A percentile compares a stretch with the other conserved stretches of the same genome.
Evolutionary conservation across 2,888 invertebrate genomes (phyloP).

Genomic region (Deilephila elpenor): DNA sequence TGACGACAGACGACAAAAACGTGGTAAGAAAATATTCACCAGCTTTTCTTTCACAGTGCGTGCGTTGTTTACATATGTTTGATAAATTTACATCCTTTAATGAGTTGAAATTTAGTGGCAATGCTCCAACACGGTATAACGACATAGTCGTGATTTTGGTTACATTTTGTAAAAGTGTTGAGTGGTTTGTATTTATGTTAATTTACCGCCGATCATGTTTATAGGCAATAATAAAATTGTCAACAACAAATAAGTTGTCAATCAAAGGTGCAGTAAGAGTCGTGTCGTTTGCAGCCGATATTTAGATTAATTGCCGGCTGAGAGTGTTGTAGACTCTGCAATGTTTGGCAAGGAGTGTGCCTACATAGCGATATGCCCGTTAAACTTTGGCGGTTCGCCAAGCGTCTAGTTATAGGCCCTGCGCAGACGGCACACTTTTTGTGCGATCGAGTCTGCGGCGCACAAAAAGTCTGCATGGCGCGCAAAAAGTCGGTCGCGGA

Average conservation of each 20-base stretch:
- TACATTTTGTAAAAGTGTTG: neutral
- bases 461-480: too few species aligned
- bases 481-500: too few species aligned
- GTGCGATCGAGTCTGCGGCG: too few species aligned
- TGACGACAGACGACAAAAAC: constrained; percentile 72
- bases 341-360: constrained; percentile 43
- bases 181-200: too few species aligned
- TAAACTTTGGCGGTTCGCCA: constrained; percentile 39
- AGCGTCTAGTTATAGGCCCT: constrained; percentile 34
- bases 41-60: constrained; percentile 15
- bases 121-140: constrained; percentile 46
- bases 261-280: constrained; percentile 40
- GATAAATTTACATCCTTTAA: constrained; percentile 38
- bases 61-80: constrained; percentile 17
- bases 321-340: constrained; percentile 46
- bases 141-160: constrained; percentile 41
- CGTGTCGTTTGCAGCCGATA: constrained; percentile 42
- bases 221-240: neutral
- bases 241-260: constrained; percentile 37
- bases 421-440: too few species aligned
- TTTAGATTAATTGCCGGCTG: constrained; percentile 54
- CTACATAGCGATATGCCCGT: constrained; percentile 39
- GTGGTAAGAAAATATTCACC: constrained; percentile 57
- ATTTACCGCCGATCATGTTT: neutral
- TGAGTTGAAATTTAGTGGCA: constrained; percentile 42